Evolutionary conservation across 2,888 invertebrate genomes (phyloP), one percentile per base, ranked within the genome.

Genomic region (Brachynemurus nebulosus): DNA sequence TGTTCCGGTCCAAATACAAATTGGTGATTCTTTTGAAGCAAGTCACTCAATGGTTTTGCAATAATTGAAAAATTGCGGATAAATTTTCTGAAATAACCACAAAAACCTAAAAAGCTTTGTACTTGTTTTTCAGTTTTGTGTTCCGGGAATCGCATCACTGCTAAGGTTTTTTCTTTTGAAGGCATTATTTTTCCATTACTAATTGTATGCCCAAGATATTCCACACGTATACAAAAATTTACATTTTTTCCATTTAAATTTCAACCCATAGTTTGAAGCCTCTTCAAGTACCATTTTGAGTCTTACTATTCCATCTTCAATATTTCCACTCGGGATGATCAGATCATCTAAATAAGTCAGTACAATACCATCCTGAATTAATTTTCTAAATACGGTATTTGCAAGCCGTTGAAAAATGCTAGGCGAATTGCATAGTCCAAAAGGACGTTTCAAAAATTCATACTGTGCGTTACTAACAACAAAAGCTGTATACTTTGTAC

Each of bases 61-160:
- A 37, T 37, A 3, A 16, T 3, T 37, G 37, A 36, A 16, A 17
- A 43, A 7, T 21, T 8, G 18, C 11, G 9, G 16, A 43, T 37
- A 14, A 37, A 51, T 37, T 49, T 51, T 3, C 50, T 44, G 35
- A 52, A 52, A 40, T 49, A 52, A 14, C 52, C 52, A 2, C 49
- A 44, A 3, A 52, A 36, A 6, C 52, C 49, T 12, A 50, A 33
- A 37, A 47, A 52, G 8, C 45, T 35, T 44, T 50, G 50, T 3
- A 50, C 23, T 14, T 40, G 40, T 16, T 42, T 44, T 5, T 47
- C 23, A 11, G 35, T 46, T 9, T 18, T 46, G 1, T 46, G 46
- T 27, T 43, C 41, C 2, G 49, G 38, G 46, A 48, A 51, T 3
- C 49, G 47, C 20, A 30, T 35, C 9, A 53, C 48, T 7, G 50